Evolutionary conservation across 37 sponge, comb jelly and placozoan genomes (phyloP), one percentile per base, ranked within the genome.

Genomic region (Eunapius fragilis): DNA sequence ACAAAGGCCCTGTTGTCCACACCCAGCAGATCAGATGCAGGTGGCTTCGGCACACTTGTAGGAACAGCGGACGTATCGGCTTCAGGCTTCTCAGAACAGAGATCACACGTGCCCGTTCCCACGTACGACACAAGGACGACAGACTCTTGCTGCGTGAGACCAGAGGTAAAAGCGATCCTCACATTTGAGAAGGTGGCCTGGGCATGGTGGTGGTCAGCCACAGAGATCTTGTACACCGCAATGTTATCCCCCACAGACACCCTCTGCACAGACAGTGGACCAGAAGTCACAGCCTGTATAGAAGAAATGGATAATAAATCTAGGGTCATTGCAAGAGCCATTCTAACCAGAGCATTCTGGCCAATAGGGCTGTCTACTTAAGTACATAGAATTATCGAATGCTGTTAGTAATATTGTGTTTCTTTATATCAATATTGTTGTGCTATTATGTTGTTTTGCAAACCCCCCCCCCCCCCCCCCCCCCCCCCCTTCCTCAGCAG

Each of bases 91-190:
- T 28, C 58, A 25, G 26, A 26, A 74, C n/a, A 70, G 47, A 37
- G 71, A 34, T 24, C 27, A 47, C 25, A 24, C 14, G 74, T 76
- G 22, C n/a, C 35, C 6, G n/a, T 80, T 22, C 49, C 30, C 0
- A 5, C 27, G 71, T 76, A 86, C 10, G 78, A 77, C 31, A 91
- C 86, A 10, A n/a, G 28, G 10, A 91, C 9, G 4, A 49, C 23
- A 0, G 76, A 31, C 37, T 81, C 87, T 67, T 91, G 91, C 24
- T 86, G 83, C 24, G 91, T 73, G 24, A 86, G 41, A 28, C 83
- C 48, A 26, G 79, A 49, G 12, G 79, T 48, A 74, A 91, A 77
- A 12, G 82, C 70, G 25, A 91, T 38, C 12, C 17, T 32, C 72
- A 82, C n/a, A 48, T 86, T 41, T 9, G 83, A 31, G 72, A 91